Evolutionary conservation across 2,797 vertebrate genomes (phyloP).

Genomic region (Tarsius wallacei): DNA sequence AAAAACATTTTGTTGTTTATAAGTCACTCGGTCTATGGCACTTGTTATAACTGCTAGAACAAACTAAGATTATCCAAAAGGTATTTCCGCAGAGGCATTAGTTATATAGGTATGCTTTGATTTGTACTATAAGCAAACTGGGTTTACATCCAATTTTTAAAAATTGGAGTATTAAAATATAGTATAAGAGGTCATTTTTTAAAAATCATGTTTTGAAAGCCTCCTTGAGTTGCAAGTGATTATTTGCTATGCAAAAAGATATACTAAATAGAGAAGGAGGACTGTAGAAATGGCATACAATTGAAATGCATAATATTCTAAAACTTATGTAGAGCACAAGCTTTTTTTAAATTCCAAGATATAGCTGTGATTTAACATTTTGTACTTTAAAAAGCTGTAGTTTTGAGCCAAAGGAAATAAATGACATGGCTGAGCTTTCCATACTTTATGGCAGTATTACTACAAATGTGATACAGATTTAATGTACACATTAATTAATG

Average conservation of each 20-base stretch:
- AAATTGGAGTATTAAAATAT: neutral
- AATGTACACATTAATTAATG: neutral
- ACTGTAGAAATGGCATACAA: neutral
- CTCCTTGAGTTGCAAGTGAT: neutral
- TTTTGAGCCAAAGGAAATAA: neutral
- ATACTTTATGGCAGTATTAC: neutral
- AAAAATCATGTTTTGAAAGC: neutral
- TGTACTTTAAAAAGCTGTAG: neutral
- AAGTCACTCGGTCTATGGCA: neutral
- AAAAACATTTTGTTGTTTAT: neutral
- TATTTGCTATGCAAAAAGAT: constrained; percentile 30
- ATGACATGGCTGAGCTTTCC: neutral
- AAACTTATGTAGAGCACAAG: neutral
- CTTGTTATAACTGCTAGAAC: neutral
- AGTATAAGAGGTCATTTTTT: neutral
- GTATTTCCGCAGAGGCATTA: neutral
- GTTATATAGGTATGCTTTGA: neutral
- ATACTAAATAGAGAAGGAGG: neutral
- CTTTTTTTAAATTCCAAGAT: neutral
- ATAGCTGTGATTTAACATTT: neutral
- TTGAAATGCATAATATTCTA: constrained; percentile 7
- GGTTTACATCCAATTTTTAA: neutral
- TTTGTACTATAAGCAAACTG: neutral
- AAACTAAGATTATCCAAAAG: neutral
- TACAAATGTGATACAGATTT: neutral